Base-by-base conservation (phyloP, 2,888 invertebrate genomes). In the Drosophila aldrichi region DNA sequence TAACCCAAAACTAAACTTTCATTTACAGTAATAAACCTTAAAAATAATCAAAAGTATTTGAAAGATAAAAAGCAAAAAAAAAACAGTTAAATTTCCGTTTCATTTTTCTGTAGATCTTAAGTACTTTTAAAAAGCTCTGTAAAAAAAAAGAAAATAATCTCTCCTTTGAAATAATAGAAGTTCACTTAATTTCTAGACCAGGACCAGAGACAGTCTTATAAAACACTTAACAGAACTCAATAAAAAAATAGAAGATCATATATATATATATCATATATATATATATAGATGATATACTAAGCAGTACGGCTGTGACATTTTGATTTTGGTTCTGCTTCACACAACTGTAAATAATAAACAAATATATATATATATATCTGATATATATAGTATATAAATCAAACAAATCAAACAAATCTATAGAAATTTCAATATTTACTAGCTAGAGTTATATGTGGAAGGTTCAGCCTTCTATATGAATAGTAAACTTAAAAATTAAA, bases 221-320 rank as follows among this genome's bases (percentile, higher is more conserved):
- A 75, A 64, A 64, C 48, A 40, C 49, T 55, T 41, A 63, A 66
- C 18, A 62, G 46, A 41, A 44, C 9, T 38, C 48, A 18, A n/a
- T 18, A 46, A 25, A 34, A 34, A 5, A 36, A 34, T 25, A 34
- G 14, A 5, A 36, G 3, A 29, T 41, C n/a, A 41, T 18, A 29
- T 44, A 4, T 6, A 12, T 36, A 36, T 20, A 22, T 22, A 22
- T 22, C 12, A 38, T 22, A n/a, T 52, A 3, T 29, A 60, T 70
- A 70, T 67, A 70, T 56, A 58, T 68, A 68, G 51, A 79, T 73
- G 51, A 59, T 72, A 72, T 72, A 65, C 70, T 71, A 82, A 88
- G 84, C 77, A 88, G 86, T 81, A 90, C 81, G 90, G 90, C 90
- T 91, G 91, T 91, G 90, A 91, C 81, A 86, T 72, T 51, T 60